phyloP scores from a whole-genome alignment of 2,797 vertebrate genomes.

The Platalea minor region DNA sequence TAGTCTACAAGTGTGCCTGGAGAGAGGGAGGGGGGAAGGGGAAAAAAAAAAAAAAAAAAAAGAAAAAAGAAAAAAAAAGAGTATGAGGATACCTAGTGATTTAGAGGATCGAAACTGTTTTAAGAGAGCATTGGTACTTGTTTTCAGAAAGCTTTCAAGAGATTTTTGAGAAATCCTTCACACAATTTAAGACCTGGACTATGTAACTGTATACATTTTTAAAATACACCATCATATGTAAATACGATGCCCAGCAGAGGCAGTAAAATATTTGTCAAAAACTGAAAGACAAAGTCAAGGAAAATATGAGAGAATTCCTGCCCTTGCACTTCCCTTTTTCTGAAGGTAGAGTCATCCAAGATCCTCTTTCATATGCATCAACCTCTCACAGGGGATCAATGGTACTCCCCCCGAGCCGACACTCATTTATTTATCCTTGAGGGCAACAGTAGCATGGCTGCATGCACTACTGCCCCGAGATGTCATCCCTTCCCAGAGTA shows the following conservation, averaged over 20 bases:
- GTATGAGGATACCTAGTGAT: neutral
- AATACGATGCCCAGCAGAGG: neutral
- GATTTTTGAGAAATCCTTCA: neutral
- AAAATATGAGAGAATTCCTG: neutral
- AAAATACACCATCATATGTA: neutral
- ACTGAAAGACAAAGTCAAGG: neutral
- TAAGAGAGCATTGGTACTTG: neutral
- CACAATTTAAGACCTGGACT: neutral
- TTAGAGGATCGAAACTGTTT: neutral
- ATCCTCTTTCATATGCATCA: neutral
- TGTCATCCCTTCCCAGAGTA: neutral
- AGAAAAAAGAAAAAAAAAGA: neutral
- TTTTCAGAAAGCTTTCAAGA: neutral
- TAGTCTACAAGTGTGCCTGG: neutral
- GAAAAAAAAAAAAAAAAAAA: too few species aligned
- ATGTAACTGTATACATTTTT: neutral
- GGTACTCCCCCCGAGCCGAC: neutral
- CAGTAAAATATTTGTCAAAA: neutral
- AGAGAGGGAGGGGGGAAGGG: neutral
- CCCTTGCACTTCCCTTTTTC: neutral
- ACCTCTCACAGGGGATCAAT: rapidly evolving
- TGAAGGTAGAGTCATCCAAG: neutral
- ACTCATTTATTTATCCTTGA: neutral
- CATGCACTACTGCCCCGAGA: neutral
- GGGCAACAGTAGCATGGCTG: neutral